Conservation (phyloP, 2,888 invertebrate genomes). For the Onthophagus sagittarius region DNA sequence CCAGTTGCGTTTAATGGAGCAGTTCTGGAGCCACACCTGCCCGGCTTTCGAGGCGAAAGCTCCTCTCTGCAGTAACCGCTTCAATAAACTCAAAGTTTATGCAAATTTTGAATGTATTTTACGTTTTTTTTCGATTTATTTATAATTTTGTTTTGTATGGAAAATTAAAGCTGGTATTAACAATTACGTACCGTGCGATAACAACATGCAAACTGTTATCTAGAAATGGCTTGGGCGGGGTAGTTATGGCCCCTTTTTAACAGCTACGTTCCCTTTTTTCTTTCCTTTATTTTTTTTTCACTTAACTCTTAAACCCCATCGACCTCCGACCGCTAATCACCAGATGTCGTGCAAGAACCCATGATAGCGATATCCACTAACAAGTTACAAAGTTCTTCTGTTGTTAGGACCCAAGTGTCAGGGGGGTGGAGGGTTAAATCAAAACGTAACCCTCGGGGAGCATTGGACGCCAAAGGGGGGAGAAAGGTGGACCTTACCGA, state of each 20-base stretch:
- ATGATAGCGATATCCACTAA: conserved; percentile 14
- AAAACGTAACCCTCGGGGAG: neutral
- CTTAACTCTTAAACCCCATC: neutral
- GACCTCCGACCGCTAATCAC: neutral
- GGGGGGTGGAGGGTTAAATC: neutral
- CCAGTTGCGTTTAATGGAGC: neutral
- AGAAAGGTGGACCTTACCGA: conserved; percentile 10
- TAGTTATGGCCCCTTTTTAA: neutral
- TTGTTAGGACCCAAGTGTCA: neutral
- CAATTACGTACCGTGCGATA: neutral
- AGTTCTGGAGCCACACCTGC: neutral
- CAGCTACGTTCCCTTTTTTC: neutral
- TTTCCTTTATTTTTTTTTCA: neutral
- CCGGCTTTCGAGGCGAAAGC: neutral
- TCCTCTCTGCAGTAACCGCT: neutral
- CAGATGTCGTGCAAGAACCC: conserved; percentile 8
- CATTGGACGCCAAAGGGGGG: conserved; percentile 1
- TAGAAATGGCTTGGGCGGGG: neutral
- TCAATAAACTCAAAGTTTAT: neutral
- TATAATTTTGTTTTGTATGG: neutral
- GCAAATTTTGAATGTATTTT: neutral
- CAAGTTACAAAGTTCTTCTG: conserved; percentile 15
- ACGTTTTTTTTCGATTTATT: neutral
- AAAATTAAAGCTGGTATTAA: neutral
- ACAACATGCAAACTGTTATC: neutral